Conservation (phyloP, 1,140 invertebrate species). For the Meteorus sp. region DNA sequence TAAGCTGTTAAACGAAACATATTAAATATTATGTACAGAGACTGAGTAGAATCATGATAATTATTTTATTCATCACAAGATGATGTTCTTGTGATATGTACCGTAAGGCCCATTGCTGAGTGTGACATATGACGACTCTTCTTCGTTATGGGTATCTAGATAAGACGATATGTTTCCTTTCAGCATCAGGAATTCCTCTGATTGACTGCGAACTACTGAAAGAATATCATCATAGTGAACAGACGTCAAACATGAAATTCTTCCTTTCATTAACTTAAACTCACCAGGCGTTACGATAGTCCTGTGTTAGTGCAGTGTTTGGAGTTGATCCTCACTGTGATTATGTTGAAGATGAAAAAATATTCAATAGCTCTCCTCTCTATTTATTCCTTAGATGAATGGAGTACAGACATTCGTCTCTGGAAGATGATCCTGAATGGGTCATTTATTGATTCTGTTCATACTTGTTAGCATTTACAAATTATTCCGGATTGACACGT, state of each 20-base stretch:
- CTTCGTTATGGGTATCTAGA: slow-evolving; percentile 52
- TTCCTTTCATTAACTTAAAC: neutral
- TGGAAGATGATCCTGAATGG: slow-evolving; percentile 16
- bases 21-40: neutral
- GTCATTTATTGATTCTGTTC: slow-evolving; percentile 13
- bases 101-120: slow-evolving; percentile 53
- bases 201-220: slow-evolving; percentile 47
- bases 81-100: slow-evolving; percentile 40
- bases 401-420: slow-evolving; percentile 16
- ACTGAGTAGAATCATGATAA: neutral
- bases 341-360: too few species aligned
- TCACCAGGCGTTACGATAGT: too few species aligned
- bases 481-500: neutral
- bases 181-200: slow-evolving; percentile 55
- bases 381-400: slow-evolving; percentile 2
- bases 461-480: slow-evolving; percentile 1
- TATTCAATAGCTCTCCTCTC: neutral
- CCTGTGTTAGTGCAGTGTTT: too few species aligned
- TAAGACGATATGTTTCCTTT: slow-evolving; percentile 55
- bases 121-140: slow-evolving; percentile 55
- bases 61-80: too few species aligned
- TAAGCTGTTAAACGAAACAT: slow-evolving; percentile 40
- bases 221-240: slow-evolving; percentile 8
- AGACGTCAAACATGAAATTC: too few species aligned
- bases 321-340: too few species aligned